Evolutionary conservation across 2,888 invertebrate genomes (phyloP).

Genomic region (Polydrusus pterygomalis): DNA sequence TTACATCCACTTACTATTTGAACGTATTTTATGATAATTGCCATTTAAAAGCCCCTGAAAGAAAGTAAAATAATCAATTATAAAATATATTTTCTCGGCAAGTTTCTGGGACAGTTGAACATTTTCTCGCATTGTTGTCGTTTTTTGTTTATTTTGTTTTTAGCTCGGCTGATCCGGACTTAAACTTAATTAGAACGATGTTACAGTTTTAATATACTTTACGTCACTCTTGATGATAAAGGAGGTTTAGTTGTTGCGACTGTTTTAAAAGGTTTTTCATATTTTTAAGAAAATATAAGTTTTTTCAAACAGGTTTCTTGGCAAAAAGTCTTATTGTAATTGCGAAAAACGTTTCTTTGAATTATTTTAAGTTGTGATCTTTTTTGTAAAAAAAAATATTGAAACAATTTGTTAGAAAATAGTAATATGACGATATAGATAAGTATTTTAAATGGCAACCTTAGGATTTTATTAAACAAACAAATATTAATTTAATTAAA

Average conservation of each 20-base stretch:
- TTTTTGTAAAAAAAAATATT: no score
- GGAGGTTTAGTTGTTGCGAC: constrained; percentile 3
- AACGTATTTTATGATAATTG: no score
- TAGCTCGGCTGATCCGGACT: constrained; percentile 1
- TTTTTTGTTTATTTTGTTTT: constrained; percentile 12
- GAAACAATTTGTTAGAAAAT: no score
- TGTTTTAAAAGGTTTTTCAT: background rate
- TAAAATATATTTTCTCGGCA: background rate
- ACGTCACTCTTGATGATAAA: constrained; percentile 14
- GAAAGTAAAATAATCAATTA: background rate
- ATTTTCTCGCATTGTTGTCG: constrained; percentile 3
- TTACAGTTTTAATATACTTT: constrained; percentile 6
- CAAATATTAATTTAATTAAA: no score
- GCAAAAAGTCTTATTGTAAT: no score
- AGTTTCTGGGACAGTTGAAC: constrained; percentile 12
- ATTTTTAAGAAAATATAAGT: background rate
- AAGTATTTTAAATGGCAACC: no score
- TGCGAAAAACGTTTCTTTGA: no score
- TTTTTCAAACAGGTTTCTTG: no score
- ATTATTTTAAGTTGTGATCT: no score
- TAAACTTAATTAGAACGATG: constrained; percentile 30
- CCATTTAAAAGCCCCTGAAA: background rate
- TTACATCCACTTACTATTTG: no score
- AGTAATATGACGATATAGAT: no score
- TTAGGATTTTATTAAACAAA: no score